Base-by-base conservation (phyloP, 1,140 invertebrate species). In the Zaprionus nigranus region DNA sequence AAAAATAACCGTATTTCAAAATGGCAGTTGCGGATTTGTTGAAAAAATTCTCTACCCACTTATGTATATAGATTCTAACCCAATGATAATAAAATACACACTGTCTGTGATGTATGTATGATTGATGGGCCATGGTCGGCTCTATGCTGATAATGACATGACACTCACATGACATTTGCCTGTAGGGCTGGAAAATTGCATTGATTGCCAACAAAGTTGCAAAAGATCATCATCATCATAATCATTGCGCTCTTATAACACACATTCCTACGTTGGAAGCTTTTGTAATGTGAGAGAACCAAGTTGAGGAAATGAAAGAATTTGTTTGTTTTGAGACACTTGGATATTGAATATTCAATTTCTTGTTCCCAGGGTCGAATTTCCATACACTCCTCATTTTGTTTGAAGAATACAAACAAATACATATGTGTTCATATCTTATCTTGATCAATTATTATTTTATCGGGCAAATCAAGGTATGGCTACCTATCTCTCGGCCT, bases 101-200 rank as follows among this genome's bases (percentile, higher is more conserved):
- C n/a, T n/a, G n/a, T n/a, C n/a, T n/a, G 1, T 56, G 15, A 34
- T 36, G 43, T 59, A 38, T 34, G 43, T 46, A 40, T 71, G 62
- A 71, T 75, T 75, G 73, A 75, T 75, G 73, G 49, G 13, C 65
- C 46, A 46, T 26, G 24, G 24, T 36, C 78, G 36, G 30, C 61
- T 64, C 46, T 61, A 72, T 63, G 60, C 78, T 85, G 78, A 84
- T 84, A 78, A 71, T 22, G 46, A 51, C 64, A 62, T 62, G 63
- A 67, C 54, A 58, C 58, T 71, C 81, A 54, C 73, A 71, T 75
- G 73, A 75, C 73, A 75, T 64, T 64, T 64, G 60, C 2, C 28
- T 46, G 17, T 65, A 63, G 46, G 28, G 36, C 62, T 72, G 67
- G 59, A 61, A 67, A 75, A 68, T 76, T 68, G 53, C 54, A 63